A percentile compares a stretch with the other conserved stretches of the same genome.
Evolutionary conservation across 2,113 vertebrate genomes (phyloP).

Genomic region (Oceanites oceanicus): DNA sequence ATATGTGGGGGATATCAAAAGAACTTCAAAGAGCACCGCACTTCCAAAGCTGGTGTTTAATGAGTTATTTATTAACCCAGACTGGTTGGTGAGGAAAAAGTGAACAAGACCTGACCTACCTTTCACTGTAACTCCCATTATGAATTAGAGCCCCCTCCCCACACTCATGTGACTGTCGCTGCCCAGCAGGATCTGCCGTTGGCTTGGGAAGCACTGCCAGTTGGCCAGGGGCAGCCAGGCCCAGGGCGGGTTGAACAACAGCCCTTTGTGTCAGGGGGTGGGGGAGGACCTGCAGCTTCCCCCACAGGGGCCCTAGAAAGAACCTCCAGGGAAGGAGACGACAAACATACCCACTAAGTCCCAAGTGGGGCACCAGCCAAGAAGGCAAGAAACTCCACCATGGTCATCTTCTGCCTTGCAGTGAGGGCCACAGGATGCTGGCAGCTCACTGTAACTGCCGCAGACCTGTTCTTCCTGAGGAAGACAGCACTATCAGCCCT

Average conservation of each 20-base stretch:
- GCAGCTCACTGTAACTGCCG: neutral
- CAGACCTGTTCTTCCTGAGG: fast-evolving
- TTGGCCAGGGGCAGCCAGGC: fast-evolving
- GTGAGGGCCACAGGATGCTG: neutral
- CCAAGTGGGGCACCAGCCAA: fast-evolving
- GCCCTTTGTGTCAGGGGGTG: neutral
- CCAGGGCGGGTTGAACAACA: too few relatives aligned
- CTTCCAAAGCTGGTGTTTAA: neutral
- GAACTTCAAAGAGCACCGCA: neutral
- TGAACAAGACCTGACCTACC: neutral
- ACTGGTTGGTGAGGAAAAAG: neutral
- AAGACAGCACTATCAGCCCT: neutral
- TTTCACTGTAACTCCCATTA: neutral
- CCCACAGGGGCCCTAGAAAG: fast-evolving
- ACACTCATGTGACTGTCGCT: neutral
- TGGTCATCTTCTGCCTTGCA: neutral
- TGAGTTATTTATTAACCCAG: neutral
- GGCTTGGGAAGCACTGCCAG: fast-evolving
- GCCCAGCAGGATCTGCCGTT: neutral
- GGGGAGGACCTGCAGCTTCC: neutral
- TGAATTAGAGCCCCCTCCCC: neutral
- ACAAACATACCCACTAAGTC: neutral
- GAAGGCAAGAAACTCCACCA: neutral
- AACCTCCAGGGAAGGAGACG: neutral
- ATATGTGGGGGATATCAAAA: neutral